Percentiles rank a stretch among this genome's conserved stretches.
phyloP scores from a whole-genome alignment of 2,888 invertebrate genomes.

The Oscheius sp. region DNA sequence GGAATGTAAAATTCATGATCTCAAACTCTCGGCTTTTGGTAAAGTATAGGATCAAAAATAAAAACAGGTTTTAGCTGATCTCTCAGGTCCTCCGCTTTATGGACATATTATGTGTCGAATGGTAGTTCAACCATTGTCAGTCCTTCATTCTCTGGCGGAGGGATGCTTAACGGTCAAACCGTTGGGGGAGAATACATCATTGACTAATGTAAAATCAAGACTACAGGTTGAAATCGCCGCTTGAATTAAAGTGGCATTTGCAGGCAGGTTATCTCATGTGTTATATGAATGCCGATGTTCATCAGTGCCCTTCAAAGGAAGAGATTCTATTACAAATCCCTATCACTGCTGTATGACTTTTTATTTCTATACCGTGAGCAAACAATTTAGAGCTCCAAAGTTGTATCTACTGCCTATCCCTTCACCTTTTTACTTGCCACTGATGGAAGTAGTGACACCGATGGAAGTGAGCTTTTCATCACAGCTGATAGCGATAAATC shows the following conservation, averaged over 20 bases:
- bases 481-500: conserved; percentile 38
- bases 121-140: conserved; percentile 51
- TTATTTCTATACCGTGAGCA: not conserved
- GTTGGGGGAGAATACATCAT: conserved; percentile 35
- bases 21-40: conserved; percentile 54
- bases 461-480: conserved; percentile 39
- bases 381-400: conserved; percentile 44
- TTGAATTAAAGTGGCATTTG: not conserved
- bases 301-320: conserved; percentile 32
- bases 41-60: not conserved
- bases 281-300: conserved; percentile 41
- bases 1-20: conserved; percentile 51
- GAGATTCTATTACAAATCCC: conserved; percentile 43
- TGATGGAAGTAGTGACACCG: conserved; percentile 37
- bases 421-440: conserved; percentile 39
- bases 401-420: conserved; percentile 37
- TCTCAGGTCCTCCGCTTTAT: conserved; percentile 56
- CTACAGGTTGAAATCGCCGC: conserved; percentile 34
- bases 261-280: conserved; percentile 46
- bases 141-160: conserved; percentile 47
- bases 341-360: conserved; percentile 36
- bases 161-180: conserved; percentile 49
- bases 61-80: conserved; percentile 40
- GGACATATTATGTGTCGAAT: conserved; percentile 53
- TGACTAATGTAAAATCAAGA: conserved; percentile 40